Evolutionary conservation across 2,888 invertebrate genomes (phyloP).

Genomic region (Phragmatobia fuliginosa): DNA sequence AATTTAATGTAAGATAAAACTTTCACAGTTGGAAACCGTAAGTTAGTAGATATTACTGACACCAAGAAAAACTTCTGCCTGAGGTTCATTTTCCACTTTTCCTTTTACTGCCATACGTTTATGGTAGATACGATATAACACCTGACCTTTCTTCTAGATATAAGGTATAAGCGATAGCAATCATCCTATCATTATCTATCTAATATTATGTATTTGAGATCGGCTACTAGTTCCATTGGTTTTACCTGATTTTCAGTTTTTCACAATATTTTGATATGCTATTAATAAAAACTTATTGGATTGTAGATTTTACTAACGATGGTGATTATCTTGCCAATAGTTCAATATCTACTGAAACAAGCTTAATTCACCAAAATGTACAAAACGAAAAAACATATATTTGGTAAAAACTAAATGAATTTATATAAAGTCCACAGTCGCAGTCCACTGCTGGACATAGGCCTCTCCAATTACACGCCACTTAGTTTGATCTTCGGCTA

Average conservation of each 20-base stretch:
- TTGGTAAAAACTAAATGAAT: no score
- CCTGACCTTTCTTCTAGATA: background rate
- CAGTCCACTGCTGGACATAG: no score
- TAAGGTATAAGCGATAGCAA: background rate
- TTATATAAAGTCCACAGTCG: no score
- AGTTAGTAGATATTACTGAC: background rate
- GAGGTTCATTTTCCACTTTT: background rate
- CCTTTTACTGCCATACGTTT: slow-evolving; percentile 10
- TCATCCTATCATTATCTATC: background rate
- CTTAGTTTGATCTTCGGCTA: no score
- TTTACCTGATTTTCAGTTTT: no score
- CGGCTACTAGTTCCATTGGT: no score
- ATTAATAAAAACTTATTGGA: no score
- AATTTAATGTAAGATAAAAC: background rate
- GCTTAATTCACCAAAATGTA: background rate
- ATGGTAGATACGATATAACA: slow-evolving; percentile 12
- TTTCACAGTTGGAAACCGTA: background rate
- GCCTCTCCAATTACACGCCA: no score
- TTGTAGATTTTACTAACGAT: background rate
- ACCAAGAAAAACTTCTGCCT: background rate
- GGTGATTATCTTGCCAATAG: background rate
- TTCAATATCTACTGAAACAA: background rate
- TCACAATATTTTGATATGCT: no score
- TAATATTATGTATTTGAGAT: no score
- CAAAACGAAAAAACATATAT: background rate